These are phyloP conservation scores for Alviniconcha strummeri DNA, from an alignment of 2,888 invertebrate genomes.

Conservation along the genomic window DNA sequence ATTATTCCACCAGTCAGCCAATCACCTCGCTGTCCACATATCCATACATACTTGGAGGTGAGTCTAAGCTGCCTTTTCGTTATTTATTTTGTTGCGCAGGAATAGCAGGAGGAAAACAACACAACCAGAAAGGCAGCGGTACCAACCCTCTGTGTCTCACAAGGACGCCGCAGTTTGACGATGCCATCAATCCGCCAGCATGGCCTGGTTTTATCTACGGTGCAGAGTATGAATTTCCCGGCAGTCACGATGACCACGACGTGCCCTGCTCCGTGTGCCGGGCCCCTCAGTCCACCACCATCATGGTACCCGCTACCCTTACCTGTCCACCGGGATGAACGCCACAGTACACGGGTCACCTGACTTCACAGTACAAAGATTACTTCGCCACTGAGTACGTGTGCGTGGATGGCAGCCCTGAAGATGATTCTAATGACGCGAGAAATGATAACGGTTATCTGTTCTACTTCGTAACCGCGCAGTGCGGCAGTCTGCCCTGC, in stretches of 20 bases:
- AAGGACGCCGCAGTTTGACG: too few relatives aligned
- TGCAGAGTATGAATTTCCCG: background rate
- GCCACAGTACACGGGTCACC: background rate
- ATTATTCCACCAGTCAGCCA: too few relatives aligned
- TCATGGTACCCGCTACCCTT: slow-evolving; percentile 1
- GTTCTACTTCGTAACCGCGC: background rate
- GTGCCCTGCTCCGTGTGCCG: slow-evolving; percentile 17
- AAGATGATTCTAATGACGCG: background rate
- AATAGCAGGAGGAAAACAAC: too few relatives aligned
- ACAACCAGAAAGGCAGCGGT: too few relatives aligned
- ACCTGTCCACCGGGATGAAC: background rate
- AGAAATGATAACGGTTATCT: background rate
- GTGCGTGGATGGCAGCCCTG: background rate
- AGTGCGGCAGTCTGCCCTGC: slow-evolving; percentile 16
- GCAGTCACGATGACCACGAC: background rate
- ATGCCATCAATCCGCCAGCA: too few relatives aligned
- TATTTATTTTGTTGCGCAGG: too few relatives aligned
- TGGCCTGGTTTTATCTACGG: background rate
- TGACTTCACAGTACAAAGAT: background rate
- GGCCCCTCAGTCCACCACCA: background rate
- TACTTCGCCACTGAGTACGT: slow-evolving; percentile 4
- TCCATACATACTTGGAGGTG: too few relatives aligned
- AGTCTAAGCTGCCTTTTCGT: too few relatives aligned
- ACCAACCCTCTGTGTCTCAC: too few relatives aligned
- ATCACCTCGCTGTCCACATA: too few relatives aligned